Base-by-base conservation (phyloP, 2,888 invertebrate species). In the Hirtodrosophila confusa region DNA sequence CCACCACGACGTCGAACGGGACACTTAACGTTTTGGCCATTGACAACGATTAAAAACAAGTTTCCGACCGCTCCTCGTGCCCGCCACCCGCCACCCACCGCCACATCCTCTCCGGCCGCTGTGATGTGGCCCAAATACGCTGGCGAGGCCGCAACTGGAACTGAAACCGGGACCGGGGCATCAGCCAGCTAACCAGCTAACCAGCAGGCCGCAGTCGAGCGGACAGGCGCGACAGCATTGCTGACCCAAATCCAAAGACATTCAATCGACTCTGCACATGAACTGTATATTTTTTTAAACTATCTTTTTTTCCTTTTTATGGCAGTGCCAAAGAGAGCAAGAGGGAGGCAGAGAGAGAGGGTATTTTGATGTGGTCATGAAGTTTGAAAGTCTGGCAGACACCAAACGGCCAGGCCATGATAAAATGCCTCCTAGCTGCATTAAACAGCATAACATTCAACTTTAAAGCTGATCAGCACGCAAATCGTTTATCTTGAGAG, bases 1-100 rank as follows among this genome's bases (percentile, higher is more conserved):
- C 67, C 54, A 55, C 43, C 33, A 23, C 58, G 56, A 33, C 67
- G 7, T 31, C 31, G 51, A 88, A 88, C 87, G 87, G 87, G 85
- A 85, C 87, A 86, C 87, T 84, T 78, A 80, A 80, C 84, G 88
- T 88, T 88, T 83, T 83, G 84, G 87, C 82, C 79, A 84, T 84
- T 84, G 84, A 88, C 84, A 84, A 80, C 84, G 88, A 84, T 84
- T 84, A 84, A 88, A 85, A 85, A 85, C 84, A 63, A 80, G 84
- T 85, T 85, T 84, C 17, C 17, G n/a, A 27, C 5, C 45, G 24
- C 37, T 61, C 41, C 47, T 44, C 41, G 27, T 41, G n/a, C 58
- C 39, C 48, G 35, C 36, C 50, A 29, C 4, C 45, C 41, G 24
- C 10, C n/a, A 11, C 5, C 10, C 11, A 12, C 35, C 49, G 27